A percentile compares a stretch with the other conserved stretches of the same genome.
Conservation (phyloP, 2,888 invertebrate species). For the Synanthedon vespiformis region DNA sequence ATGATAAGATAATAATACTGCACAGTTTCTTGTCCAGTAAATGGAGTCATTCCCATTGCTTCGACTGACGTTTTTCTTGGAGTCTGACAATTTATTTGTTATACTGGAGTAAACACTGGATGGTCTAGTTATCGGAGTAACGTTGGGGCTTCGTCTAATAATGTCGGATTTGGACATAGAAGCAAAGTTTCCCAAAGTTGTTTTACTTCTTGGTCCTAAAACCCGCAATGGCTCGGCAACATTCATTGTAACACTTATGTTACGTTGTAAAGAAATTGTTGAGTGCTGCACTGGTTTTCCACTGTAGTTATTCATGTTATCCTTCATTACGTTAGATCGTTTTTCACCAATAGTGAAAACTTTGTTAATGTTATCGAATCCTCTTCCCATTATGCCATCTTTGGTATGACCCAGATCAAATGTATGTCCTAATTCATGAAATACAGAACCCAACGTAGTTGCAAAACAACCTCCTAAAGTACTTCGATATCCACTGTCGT, state of each 20-base stretch:
- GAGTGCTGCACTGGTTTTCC: constrained; percentile 74
- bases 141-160: constrained; percentile 57
- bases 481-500: constrained; percentile 92
- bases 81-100: constrained; percentile 54
- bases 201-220: constrained; percentile 66
- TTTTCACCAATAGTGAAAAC: constrained; percentile 77
- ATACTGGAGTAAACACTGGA: constrained; percentile 62
- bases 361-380: constrained; percentile 85
- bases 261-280: constrained; percentile 70
- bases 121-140: constrained; percentile 65
- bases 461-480: constrained; percentile 90
- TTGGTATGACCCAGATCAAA: constrained; percentile 93
- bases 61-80: constrained; percentile 50
- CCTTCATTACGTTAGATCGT: constrained; percentile 48
- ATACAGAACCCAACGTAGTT: constrained; percentile 89
- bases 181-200: constrained; percentile 62
- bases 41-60: constrained; percentile 66
- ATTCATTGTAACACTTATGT: constrained; percentile 73
- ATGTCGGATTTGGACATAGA: constrained; percentile 59
- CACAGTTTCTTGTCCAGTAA: constrained; percentile 74
- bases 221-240: constrained; percentile 66
- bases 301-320: constrained; percentile 70
- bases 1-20: constrained; percentile 74
- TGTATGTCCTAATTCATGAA: constrained; percentile 94
- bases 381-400: constrained; percentile 93